A percentile compares a stretch with the other conserved stretches of the same genome.
Conservation (phyloP, 2,113 vertebrate species). For the Myiozetetes cayanensis region DNA sequence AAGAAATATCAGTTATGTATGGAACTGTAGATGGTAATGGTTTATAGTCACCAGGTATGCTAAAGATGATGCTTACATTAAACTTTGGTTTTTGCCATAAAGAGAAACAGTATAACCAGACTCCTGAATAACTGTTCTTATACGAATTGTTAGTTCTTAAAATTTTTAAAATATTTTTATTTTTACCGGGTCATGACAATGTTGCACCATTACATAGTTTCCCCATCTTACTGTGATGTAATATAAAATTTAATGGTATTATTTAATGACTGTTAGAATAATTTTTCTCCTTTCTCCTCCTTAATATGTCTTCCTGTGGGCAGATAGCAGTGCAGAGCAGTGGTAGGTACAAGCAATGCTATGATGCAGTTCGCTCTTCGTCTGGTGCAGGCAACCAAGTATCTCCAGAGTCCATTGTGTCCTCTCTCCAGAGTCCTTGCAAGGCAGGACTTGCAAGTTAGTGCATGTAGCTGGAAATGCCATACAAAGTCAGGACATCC, state of each 20-base stretch:
- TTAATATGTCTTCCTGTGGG: not conserved
- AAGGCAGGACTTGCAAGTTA: not conserved
- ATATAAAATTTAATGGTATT: not conserved
- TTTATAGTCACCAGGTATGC: not conserved
- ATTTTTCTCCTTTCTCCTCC: not conserved
- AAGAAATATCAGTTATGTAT: not conserved
- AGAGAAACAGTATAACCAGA: not conserved
- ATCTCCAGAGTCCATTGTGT: not conserved
- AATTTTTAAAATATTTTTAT: not conserved
- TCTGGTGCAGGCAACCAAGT: not conserved
- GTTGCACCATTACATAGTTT: not conserved
- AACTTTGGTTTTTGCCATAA: not conserved
- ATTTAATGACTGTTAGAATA: not conserved
- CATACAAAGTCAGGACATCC: not conserved
- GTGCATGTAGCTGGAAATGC: not conserved
- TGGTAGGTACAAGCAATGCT: not conserved
- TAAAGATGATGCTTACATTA: not conserved
- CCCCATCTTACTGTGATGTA: not conserved
- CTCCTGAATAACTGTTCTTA: not conserved
- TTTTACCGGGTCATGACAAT: not conserved
- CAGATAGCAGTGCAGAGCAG: not conserved
- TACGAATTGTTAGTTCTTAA: not conserved
- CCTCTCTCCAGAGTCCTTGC: not conserved
- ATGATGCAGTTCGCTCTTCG: not conserved
- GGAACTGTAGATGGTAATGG: not conserved